These are phyloP conservation scores for Archegozetes longisetosus DNA, from an alignment of 1,140 invertebrate species.

Conservation along the genomic window DNA sequence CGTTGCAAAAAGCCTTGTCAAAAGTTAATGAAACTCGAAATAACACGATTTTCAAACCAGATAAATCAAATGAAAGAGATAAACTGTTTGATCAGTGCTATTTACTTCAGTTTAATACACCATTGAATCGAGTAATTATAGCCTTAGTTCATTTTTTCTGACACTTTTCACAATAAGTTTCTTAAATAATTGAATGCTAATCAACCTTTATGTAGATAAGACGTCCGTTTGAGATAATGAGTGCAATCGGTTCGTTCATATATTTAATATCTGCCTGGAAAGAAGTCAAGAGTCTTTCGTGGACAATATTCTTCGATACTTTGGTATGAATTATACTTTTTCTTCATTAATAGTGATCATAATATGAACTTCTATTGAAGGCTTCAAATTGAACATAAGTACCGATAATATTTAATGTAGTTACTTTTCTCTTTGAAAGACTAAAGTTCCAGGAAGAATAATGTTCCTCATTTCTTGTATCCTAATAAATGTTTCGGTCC, in stretches of 20 bases:
- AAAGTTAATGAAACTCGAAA: no score
- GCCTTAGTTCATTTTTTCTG: no score
- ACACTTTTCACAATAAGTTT: no score
- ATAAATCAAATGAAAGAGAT: no score
- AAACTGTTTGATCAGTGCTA: no score
- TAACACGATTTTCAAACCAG: no score
- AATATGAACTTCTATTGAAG: no score
- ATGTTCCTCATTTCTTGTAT: constrained; percentile 85
- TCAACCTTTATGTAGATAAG: constrained; percentile 17
- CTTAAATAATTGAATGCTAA: background rate
- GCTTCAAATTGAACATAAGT: no score
- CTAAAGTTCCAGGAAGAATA: constrained; percentile 69
- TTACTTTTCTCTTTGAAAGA: no score
- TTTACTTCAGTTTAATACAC: constrained; percentile 20
- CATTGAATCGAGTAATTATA: background rate
- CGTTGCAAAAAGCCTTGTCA: no score
- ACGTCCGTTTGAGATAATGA: constrained; percentile 17
- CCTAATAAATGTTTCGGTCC: constrained; percentile 64
- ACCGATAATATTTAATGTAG: no score
- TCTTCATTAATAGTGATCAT: no score
- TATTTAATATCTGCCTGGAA: constrained; percentile 62
- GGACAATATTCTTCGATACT: background rate
- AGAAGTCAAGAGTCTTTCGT: constrained; percentile 63
- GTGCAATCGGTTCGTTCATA: constrained; percentile 50
- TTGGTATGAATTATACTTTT: background rate